These are phyloP conservation scores for Micoletzkya japonica DNA, from an alignment of 2,888 invertebrate genomes.

Conservation along the genomic window DNA sequence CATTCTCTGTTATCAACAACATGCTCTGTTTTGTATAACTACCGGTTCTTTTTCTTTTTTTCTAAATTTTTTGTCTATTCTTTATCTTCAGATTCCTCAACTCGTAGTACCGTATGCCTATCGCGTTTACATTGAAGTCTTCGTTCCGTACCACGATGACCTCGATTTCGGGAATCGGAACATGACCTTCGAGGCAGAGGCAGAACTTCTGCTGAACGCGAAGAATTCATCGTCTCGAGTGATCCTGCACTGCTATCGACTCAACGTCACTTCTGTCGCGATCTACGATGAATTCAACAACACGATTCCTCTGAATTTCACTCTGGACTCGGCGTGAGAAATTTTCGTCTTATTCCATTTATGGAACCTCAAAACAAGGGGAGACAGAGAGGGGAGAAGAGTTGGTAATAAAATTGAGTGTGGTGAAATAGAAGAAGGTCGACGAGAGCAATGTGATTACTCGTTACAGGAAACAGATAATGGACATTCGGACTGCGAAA, in stretches of 20 bases:
- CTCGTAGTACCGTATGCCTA: slow-evolving; percentile 40
- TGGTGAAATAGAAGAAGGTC: too few species aligned
- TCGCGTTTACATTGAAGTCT: slow-evolving; percentile 39
- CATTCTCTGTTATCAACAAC: too few species aligned
- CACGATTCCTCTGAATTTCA: slow-evolving; percentile 33
- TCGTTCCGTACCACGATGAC: slow-evolving; percentile 33
- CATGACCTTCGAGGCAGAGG: slow-evolving; percentile 41
- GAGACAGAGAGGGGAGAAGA: too few species aligned
- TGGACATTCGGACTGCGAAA: neutral
- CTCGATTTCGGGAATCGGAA: slow-evolving; percentile 45
- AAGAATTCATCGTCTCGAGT: slow-evolving; percentile 23
- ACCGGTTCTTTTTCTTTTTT: neutral
- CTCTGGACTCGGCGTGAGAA: neutral
- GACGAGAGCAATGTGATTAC: too few species aligned
- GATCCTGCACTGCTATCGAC: slow-evolving; percentile 36
- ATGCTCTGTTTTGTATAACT: neutral
- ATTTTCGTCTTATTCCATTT: neutral
- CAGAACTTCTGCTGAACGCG: slow-evolving; percentile 34
- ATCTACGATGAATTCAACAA: slow-evolving; percentile 37
- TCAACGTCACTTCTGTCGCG: slow-evolving; percentile 36
- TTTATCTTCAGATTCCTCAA: slow-evolving; percentile 38
- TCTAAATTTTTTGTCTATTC: neutral
- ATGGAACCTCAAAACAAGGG: too few species aligned
- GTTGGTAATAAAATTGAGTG: too few species aligned
- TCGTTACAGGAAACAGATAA: too few species aligned